Base-by-base conservation (phyloP, 37 sponge, comb jelly and placozoan species). In the Spongilla lacustris region DNA sequence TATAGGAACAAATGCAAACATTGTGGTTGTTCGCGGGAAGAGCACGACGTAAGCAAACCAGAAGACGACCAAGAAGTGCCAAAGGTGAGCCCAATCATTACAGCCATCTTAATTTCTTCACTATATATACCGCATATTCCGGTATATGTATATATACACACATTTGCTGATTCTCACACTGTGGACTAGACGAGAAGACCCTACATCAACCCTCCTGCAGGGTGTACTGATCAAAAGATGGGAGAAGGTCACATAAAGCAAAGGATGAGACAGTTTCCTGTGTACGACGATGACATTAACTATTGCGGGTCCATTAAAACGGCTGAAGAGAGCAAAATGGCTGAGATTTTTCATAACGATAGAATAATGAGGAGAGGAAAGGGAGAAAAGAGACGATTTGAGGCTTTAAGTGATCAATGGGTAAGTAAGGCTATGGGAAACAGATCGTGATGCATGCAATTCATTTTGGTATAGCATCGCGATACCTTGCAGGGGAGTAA, bases 261-360 rank as follows among this genome's bases (percentile, higher is more conserved):
- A 35, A 88, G 91, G 21, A 76, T 91, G 49, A 76, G 73, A n/a
- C 95, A 94, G 79, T 89, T 91, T 2, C 91, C 95, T 29, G 89
- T 78, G 23, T 91, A 94, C 79, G 95, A 94, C 78, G 77, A 74
- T 19, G 83, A 89, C 74, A 27, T 69, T 10, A 50, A 38, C 13
- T 50, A 75, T 23, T 58, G 58, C 58, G 29, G 69, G 13, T 80
- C 68, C 0, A 50, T 79, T 28, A 32, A 80, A 17, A 72, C 80
- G 0, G 80, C 28, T 0, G 83, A 80, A n/a, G 92, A 91, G 26
- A 68, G 76, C 48, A 66, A 91, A 36, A 68, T 89, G 76, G 77
- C 84, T 66, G 68, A 78, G 36, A 69, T 72, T 14, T 91, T 91
- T 37, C 49, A 77, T 38, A 74, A 83, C 28, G 33, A 76, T 0